phyloP scores from a whole-genome alignment of 2,888 invertebrate genomes.

The Callosobruchus maculatus region DNA sequence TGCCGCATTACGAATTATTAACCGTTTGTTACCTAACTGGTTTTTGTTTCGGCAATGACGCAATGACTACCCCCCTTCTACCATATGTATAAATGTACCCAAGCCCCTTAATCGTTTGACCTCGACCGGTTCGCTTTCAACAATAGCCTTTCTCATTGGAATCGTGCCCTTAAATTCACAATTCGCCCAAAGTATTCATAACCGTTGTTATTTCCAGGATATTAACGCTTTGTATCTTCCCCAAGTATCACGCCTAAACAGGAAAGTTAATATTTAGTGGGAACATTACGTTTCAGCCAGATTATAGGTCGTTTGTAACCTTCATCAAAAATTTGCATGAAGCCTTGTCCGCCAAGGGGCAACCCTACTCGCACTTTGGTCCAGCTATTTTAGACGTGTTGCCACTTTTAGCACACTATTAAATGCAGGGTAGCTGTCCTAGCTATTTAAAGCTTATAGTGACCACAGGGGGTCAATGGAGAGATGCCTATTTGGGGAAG shows the following conservation, averaged over 20 bases:
- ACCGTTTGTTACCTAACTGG: too few species aligned
- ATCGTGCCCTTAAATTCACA: not conserved
- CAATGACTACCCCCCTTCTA: too few species aligned
- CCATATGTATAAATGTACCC: too few species aligned
- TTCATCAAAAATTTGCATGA: not conserved
- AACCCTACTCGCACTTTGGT: not conserved
- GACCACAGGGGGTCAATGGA: too few species aligned
- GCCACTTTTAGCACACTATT: too few species aligned
- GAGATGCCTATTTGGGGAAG: too few species aligned
- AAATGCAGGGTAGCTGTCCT: too few species aligned
- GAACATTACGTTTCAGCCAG: not conserved
- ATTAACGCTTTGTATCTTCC: slow-evolving; percentile 9
- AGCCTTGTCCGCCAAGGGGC: not conserved
- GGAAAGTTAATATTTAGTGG: not conserved
- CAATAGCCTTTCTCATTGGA: not conserved
- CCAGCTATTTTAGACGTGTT: not conserved
- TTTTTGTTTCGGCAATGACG: too few species aligned
- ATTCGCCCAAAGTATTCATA: slow-evolving; percentile 7
- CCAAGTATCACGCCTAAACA: not conserved
- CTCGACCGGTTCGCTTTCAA: not conserved
- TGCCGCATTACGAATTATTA: too few species aligned
- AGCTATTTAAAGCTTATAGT: too few species aligned
- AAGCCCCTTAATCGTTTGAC: not conserved
- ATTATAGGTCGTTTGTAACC: not conserved
- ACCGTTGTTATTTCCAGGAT: slow-evolving; percentile 11